phyloP scores from a whole-genome alignment of 1,140 invertebrate species.

The Centruroides sculpturatus region DNA sequence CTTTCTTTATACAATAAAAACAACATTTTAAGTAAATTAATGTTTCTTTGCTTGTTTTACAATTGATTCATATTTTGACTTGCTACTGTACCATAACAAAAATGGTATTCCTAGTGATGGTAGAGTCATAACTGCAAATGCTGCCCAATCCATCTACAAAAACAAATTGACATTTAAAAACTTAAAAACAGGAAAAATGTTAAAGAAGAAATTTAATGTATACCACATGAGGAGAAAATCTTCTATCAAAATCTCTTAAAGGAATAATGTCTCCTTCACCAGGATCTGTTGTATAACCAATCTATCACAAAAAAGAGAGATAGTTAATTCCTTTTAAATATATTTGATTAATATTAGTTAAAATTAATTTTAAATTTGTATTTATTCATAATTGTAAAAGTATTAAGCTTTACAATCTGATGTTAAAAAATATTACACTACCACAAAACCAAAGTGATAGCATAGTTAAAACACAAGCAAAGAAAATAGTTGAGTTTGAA shows the following conservation, averaged over 20 bases:
- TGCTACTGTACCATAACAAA: constrained; percentile 83
- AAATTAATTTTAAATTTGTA: too few relatives aligned
- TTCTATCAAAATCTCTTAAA: constrained; percentile 90
- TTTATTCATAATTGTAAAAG: too few relatives aligned
- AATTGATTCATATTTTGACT: constrained; percentile 81
- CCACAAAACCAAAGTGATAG: too few relatives aligned
- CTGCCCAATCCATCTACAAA: constrained; percentile 76
- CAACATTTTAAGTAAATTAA: background rate
- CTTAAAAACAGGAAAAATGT: background rate
- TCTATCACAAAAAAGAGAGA: constrained; percentile 36
- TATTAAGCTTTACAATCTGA: too few relatives aligned
- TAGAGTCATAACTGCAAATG: constrained; percentile 90
- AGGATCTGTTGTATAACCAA: constrained; percentile 83
- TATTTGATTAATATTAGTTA: background rate
- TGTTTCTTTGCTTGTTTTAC: constrained; percentile 44
- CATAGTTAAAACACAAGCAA: too few relatives aligned
- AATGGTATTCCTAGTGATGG: constrained; percentile 90
- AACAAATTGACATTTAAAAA: constrained; percentile 15
- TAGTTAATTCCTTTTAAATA: background rate
- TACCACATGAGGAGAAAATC: constrained; percentile 92
- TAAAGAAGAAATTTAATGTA: background rate
- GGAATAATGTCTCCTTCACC: constrained; percentile 92
- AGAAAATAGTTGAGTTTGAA: too few relatives aligned
- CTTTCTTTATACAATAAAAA: too few relatives aligned
- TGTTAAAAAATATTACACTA: too few relatives aligned